Conservation (phyloP, 2,888 invertebrate species). For the Maniola hyperantus region DNA sequence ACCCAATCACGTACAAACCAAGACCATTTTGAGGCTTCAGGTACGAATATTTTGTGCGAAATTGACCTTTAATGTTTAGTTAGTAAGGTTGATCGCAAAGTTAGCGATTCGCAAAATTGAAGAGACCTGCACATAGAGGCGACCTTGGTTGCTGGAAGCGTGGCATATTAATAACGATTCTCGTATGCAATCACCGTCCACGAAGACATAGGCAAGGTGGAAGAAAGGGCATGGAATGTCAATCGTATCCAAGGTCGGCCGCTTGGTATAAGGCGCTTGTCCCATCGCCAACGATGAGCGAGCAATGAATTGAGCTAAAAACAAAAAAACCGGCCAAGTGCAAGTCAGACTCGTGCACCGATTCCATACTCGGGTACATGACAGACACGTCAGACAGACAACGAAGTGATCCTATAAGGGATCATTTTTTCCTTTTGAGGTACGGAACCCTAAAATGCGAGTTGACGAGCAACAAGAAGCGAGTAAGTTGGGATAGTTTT, state of each 20-base stretch:
- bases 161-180: constrained; percentile 76
- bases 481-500: no score
- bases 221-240: constrained; percentile 80
- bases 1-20: constrained; percentile 57
- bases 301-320: no score
- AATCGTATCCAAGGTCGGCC: constrained; percentile 66
- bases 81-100: constrained; percentile 40
- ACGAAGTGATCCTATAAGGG: no score
- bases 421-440: no score
- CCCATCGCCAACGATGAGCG: no score
- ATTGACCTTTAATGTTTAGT: constrained; percentile 27
- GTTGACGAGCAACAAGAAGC: no score
- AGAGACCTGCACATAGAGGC: constrained; percentile 58
- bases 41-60: constrained; percentile 20
- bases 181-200: constrained; percentile 75
- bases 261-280: constrained; percentile 41
- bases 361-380: no score
- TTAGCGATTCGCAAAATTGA: constrained; percentile 41
- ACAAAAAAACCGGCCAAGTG: no score
- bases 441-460: no score
- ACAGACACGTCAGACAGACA: no score
- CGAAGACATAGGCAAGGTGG: constrained; percentile 76
- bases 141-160: constrained; percentile 67
- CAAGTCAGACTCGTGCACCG: no score
- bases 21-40: constrained; percentile 3